A percentile compares a stretch with the other conserved stretches of the same genome.
Evolutionary conservation across 35 echinoderm and acorn worm genomes (phyloP).

Genomic region (Amphiura filiformis): DNA sequence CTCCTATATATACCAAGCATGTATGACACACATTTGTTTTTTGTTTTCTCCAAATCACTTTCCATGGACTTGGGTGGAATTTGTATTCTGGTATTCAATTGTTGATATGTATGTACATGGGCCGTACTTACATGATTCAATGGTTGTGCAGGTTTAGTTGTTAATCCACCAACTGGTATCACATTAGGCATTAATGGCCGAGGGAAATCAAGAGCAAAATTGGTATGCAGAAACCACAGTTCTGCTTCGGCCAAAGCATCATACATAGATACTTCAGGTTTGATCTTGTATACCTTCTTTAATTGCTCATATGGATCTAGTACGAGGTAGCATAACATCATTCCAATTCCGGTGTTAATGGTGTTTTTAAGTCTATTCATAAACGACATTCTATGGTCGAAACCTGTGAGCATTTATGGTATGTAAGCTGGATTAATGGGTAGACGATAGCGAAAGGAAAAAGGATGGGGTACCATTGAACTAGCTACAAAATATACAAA

Average conservation of each 20-base stretch:
- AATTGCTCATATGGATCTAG: slow-evolving; percentile 30
- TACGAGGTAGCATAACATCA: slow-evolving; percentile 25
- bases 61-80: too few relatives aligned
- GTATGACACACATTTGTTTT: too few relatives aligned
- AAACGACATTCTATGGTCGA: slow-evolving; percentile 59
- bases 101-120: too few relatives aligned
- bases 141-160: slow-evolving; percentile 51
- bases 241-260: slow-evolving; percentile 49
- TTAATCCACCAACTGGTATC: slow-evolving; percentile 64
- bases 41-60: too few relatives aligned
- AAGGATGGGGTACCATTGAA: background rate
- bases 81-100: too few relatives aligned
- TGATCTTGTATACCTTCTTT: slow-evolving; percentile 27
- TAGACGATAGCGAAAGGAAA: slow-evolving; percentile 40
- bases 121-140: slow-evolving; percentile 47
- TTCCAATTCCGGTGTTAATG: slow-evolving; percentile 16
- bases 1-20: too few relatives aligned
- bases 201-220: slow-evolving; percentile 72
- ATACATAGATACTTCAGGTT: slow-evolving; percentile 4
- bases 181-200: slow-evolving; percentile 56
- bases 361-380: slow-evolving; percentile 42
- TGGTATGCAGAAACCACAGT: slow-evolving; percentile 40
- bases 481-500: slow-evolving; percentile 50
- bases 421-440: slow-evolving; percentile 43
- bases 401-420: slow-evolving; percentile 31